Evolutionary conservation across 2,797 vertebrate species (phyloP).

Genomic region (Sebastes reedi): DNA sequence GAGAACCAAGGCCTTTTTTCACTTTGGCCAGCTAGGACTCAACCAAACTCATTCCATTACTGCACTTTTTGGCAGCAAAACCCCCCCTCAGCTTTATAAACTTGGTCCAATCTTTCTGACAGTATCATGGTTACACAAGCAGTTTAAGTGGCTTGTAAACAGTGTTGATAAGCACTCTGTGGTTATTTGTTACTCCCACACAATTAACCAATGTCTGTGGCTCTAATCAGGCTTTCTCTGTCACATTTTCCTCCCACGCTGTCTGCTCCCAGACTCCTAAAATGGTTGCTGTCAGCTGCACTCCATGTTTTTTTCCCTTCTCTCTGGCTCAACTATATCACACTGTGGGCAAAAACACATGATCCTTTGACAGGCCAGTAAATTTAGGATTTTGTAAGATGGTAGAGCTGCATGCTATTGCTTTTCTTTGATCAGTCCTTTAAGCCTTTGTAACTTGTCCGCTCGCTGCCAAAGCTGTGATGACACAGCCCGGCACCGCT

Average conservation of each 20-base stretch:
- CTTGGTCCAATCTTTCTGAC: slow-evolving; percentile 17
- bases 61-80: slow-evolving; percentile 20
- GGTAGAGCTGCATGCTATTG: background rate
- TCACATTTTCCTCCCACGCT: slow-evolving; percentile 64
- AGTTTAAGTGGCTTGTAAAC: slow-evolving; percentile 47
- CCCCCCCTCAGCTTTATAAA: slow-evolving; percentile 4
- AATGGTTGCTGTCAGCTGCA: slow-evolving; percentile 39
- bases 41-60: slow-evolving; percentile 35
- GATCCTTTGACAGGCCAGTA: slow-evolving; percentile 33
- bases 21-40: background rate
- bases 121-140: slow-evolving; percentile 51
- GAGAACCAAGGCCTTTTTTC: slow-evolving; percentile 5
- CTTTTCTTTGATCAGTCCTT: slow-evolving; percentile 31
- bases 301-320: background rate
- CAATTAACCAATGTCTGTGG: slow-evolving; percentile 61
- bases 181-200: slow-evolving; percentile 59
- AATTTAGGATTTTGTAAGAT: slow-evolving; percentile 25
- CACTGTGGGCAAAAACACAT: slow-evolving; percentile 28
- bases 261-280: slow-evolving; percentile 44
- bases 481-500: background rate
- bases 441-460: slow-evolving; percentile 15
- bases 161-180: slow-evolving; percentile 36
- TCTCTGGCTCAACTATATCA: slow-evolving; percentile 1
- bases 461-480: slow-evolving; percentile 25
- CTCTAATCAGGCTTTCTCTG: slow-evolving; percentile 56